phyloP scores from a whole-genome alignment of 2,797 vertebrate genomes.

The Myiotriccus ornatus region DNA sequence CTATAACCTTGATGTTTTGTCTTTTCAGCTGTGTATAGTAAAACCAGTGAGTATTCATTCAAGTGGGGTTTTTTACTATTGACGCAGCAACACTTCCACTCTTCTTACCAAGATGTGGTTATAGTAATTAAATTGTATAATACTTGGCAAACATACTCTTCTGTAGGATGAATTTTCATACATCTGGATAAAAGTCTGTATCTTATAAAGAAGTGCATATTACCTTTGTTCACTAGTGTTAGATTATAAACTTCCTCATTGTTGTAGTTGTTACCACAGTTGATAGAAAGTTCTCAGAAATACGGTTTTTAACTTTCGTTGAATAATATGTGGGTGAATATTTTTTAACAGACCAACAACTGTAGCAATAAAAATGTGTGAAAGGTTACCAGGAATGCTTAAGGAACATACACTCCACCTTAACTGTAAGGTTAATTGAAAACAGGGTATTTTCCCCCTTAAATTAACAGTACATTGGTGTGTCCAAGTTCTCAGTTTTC shows the following conservation, averaged over 20 bases:
- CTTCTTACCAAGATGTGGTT: not conserved
- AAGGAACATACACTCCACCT: slow-evolving; percentile 45
- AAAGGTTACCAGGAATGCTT: slow-evolving; percentile 28
- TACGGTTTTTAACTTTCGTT: slow-evolving; percentile 15
- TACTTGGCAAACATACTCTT: not conserved
- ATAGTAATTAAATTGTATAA: not conserved
- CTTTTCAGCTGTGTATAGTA: not conserved
- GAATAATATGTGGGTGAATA: not conserved
- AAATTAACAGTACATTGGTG: slow-evolving; percentile 67
- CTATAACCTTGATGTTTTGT: not conserved
- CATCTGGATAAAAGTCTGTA: not conserved
- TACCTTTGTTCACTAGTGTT: not conserved
- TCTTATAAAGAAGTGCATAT: not conserved
- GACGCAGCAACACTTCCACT: not conserved
- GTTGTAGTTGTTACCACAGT: not conserved
- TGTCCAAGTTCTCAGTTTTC: slow-evolving; percentile 76
- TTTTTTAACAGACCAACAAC: slow-evolving; percentile 31
- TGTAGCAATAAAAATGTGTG: slow-evolving; percentile 29
- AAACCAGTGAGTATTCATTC: not conserved
- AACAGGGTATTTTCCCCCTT: slow-evolving; percentile 10
- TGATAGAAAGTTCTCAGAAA: not conserved
- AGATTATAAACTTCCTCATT: not conserved
- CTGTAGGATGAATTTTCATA: not conserved
- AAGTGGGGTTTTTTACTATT: not conserved
- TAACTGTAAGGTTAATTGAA: slow-evolving; percentile 65